Base-by-base conservation (phyloP, 2,888 invertebrate genomes). In the Drosophila rubida region DNA sequence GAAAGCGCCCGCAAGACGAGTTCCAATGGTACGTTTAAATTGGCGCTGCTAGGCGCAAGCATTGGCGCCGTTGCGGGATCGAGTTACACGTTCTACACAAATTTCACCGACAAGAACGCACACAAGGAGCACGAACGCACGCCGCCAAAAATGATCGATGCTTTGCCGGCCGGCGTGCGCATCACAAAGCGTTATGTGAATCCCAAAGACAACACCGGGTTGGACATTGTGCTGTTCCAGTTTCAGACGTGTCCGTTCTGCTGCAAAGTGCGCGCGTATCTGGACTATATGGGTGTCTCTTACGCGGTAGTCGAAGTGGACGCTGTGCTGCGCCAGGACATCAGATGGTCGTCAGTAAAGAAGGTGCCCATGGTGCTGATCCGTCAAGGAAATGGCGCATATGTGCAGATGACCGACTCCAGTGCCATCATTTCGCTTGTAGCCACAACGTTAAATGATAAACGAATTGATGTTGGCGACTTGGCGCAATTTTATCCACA, bases 161-260 rank as follows among this genome's bases (percentile, higher is more conserved):
- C 92, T 60, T 86, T 93, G 16, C 94, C 94, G 0, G 89, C 92
- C 48, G 90, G 92, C 41, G 92, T 94, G 71, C 91, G 90, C 64
- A 92, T 94, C 11, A 94, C 94, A 8, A 93, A 93, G 67, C 93
- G 96, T 95, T 92, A 96, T 55, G 80, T 93, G 9, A 95, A 94
- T 89, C 93, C 95, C 0, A 92, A 93, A 3, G 96, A 97, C 88
- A 92, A 90, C 0, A 93, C 93, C 44, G 95, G 95, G 23, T 92
- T 98, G 61, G 95, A 97, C 79, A 92, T 99, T 45, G 95, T 97
- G 0, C 93, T 99, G 14, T 99, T 97, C 90, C 99, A 99, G 93
- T 99, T 98, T 90, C 96, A 98, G 87, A 98, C 98, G 0, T 99
- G 99, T 89, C 99, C 99, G 0, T 99, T 99, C 92, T 99, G 99